These are phyloP conservation scores for Cichladusa arquata DNA, from an alignment of 2,113 vertebrate genomes.

Conservation along the genomic window DNA sequence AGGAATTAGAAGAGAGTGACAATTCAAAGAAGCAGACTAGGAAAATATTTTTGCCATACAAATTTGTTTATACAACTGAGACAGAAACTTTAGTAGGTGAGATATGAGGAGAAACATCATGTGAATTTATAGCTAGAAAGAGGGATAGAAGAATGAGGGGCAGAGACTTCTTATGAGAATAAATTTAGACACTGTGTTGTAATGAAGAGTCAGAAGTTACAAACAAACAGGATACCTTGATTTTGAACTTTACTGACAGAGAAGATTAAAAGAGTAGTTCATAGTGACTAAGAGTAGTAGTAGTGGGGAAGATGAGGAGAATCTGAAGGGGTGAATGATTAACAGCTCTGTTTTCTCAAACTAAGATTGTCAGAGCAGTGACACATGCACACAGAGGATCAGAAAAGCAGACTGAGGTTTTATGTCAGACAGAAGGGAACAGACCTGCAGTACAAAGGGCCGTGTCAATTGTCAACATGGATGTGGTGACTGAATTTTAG, in stretches of 20 bases:
- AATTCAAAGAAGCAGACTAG: slow-evolving; percentile 19
- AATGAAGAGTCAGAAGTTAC: neutral
- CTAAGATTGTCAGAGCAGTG: neutral
- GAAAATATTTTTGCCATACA: slow-evolving; percentile 40
- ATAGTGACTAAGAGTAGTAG: neutral
- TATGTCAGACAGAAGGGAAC: neutral
- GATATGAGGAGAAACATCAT: neutral
- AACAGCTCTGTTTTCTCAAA: neutral
- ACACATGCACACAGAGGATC: neutral
- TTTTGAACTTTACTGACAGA: neutral
- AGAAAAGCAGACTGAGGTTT: slow-evolving; percentile 7
- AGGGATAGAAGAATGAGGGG: neutral
- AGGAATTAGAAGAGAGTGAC: neutral
- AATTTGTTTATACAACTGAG: neutral
- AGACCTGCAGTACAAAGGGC: neutral
- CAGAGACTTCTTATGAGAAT: neutral
- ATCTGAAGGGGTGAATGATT: neutral
- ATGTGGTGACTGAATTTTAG: neutral
- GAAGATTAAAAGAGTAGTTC: neutral
- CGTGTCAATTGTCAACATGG: neutral
- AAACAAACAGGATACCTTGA: neutral
- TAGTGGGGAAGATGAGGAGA: neutral
- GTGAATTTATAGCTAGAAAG: neutral
- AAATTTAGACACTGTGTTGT: neutral
- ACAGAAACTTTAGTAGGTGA: neutral